These are phyloP conservation scores for Gadus macrocephalus DNA, from an alignment of 2,113 vertebrate species.

Conservation along the genomic window DNA sequence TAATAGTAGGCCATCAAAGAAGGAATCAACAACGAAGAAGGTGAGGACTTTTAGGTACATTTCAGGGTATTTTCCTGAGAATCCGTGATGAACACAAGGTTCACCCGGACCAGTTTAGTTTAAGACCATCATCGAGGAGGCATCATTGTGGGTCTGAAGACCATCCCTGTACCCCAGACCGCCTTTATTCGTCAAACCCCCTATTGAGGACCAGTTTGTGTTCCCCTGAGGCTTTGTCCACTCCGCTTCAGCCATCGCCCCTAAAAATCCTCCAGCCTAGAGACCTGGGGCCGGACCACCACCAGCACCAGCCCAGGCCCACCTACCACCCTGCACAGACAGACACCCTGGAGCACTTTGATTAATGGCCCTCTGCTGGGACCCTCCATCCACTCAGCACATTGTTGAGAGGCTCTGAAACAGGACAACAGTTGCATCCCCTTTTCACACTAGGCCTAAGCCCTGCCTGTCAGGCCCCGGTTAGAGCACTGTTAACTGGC, in stretches of 20 bases:
- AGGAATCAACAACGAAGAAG: too few species aligned
- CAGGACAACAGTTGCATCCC: conserved; percentile 80
- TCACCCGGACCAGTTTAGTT: too few species aligned
- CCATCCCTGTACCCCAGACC: not conserved
- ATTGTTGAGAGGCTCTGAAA: conserved; percentile 77
- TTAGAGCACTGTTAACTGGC: conserved; percentile 75
- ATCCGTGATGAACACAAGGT: too few species aligned
- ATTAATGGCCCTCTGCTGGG: conserved; percentile 77
- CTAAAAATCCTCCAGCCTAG: conserved; percentile 46
- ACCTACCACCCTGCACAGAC: conserved; percentile 27
- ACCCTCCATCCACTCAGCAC: conserved; percentile 76
- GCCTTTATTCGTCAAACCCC: not conserved
- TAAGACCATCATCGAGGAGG: not conserved
- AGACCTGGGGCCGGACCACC: not conserved
- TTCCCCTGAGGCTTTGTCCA: conserved; percentile 62
- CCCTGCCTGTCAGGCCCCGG: conserved; percentile 76
- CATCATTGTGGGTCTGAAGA: conserved; percentile 6
- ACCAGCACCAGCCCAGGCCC: too few species aligned
- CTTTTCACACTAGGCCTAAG: conserved; percentile 74
- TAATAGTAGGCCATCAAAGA: too few species aligned
- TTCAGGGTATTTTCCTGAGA: too few species aligned
- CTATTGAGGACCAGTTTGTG: conserved; percentile 43
- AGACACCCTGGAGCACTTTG: conserved; percentile 53
- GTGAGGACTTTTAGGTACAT: too few species aligned
- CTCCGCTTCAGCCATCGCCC: conserved; percentile 72